Conservation (phyloP, 2,797 vertebrate genomes). For the Neosalanx taihuensis region DNA sequence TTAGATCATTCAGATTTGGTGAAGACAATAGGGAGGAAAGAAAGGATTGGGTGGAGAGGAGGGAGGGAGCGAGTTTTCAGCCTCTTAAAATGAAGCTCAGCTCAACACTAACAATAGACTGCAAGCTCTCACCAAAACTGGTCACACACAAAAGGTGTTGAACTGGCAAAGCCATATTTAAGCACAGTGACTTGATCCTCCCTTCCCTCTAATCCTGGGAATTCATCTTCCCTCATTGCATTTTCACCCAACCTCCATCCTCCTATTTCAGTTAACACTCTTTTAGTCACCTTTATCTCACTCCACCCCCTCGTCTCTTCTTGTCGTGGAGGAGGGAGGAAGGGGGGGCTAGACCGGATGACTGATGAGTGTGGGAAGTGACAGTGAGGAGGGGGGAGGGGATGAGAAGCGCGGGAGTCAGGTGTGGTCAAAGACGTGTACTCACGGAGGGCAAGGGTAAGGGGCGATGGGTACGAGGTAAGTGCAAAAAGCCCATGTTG, state of each 20-base stretch:
- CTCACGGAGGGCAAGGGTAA: slow-evolving; percentile 48
- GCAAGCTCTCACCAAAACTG: too few species aligned
- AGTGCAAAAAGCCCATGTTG: not conserved
- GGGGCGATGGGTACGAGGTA: not conserved
- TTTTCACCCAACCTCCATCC: slow-evolving; percentile 5
- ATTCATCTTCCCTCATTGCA: not conserved
- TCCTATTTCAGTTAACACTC: not conserved
- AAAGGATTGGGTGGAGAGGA: not conserved
- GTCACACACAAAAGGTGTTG: too few species aligned
- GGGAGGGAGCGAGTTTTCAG: too few species aligned
- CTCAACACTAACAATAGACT: not conserved
- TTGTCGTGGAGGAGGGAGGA: not conserved
- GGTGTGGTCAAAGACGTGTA: slow-evolving; percentile 25
- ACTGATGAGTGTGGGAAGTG: not conserved
- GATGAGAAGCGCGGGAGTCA: not conserved
- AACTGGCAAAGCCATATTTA: slow-evolving; percentile 7
- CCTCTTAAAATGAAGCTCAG: not conserved
- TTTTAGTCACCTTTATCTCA: not conserved
- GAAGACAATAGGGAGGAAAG: not conserved
- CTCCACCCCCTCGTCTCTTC: not conserved
- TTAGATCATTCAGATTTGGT: not conserved
- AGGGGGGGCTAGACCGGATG: not conserved
- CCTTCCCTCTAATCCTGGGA: not conserved
- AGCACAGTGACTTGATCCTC: slow-evolving; percentile 13
- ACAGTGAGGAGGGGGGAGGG: not conserved